Base-by-base conservation (phyloP, 2,113 vertebrate genomes). In the Paradisaea rubra region DNA sequence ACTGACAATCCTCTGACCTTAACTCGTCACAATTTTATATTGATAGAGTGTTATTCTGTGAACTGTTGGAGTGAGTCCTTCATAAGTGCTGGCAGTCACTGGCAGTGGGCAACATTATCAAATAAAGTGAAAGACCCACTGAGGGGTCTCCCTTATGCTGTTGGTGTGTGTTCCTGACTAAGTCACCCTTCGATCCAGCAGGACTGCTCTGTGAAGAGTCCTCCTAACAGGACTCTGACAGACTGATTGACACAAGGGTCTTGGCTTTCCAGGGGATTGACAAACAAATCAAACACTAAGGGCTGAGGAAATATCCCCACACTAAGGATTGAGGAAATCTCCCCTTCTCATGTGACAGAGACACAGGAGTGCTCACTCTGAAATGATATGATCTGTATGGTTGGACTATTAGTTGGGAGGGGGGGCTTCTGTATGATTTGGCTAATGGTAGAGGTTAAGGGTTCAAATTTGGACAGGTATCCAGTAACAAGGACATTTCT, bases 151-250 rank as follows among this genome's bases (percentile, higher is more conserved):
- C 7, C 27, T 59, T 25, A 27, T 10, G 7, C 31, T 52, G 35
- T 7, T 33, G 45, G 9, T 31, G 25, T 59, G 5, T 25, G 37
- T 23, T 9, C 33, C 44, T 50, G 35, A 12, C 3, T 30, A 31
- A 42, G n/a, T 4, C n/a, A 13, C 13, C 7, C 9, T 50, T 10
- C 0, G 0, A 57, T 25, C 31, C 63, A 44, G 22, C 31, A 37
- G 17, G 14, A 77, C 18, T 37, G 11, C 31, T 33, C 21, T 27
- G 20, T 17, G 31, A 20, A 68, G 7, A 5, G 6, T 50, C 21
- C 7, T 9, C 22, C 14, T 22, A 33, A 37, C 4, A 44, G 22
- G 22, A 44, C 13, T 49, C 7, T 17, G 21, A 50, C 44, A 50
- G 61, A 25, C 7, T 50, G 16, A 10, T 42, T 7, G 24, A 13